Evolutionary conservation across 2,888 invertebrate species (phyloP), one percentile per base, ranked within the genome.

Genomic region (Diogma glabrata): DNA sequence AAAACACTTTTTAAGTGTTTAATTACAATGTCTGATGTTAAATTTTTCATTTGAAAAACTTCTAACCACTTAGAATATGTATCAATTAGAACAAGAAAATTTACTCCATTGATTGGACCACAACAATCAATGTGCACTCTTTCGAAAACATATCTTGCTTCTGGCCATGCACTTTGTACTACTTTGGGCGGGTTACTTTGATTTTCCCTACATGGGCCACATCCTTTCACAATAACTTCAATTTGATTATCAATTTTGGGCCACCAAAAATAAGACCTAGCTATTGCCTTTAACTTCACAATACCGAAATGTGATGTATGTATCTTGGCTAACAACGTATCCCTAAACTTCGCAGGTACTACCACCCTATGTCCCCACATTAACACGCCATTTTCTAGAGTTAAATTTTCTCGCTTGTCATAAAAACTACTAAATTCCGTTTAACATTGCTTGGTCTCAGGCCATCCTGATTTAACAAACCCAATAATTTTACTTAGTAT

Each of bases 111-210:
- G n/a, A 36, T 36, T 16, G 30, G 45, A 24, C 45, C 52, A 14
- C 22, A 14, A 14, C 43, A 49, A 24, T 56, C 54, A 26, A 55
- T 33, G 47, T 52, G 56, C 20, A 58, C 49, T 52, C 56, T 28
- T n/a, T n/a, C n/a, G n/a, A n/a, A n/a, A n/a, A n/a, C n/a, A n/a
- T n/a, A n/a, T n/a, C n/a, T n/a, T n/a, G n/a, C n/a, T n/a, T n/a
- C n/a, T n/a, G n/a, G n/a, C n/a, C n/a, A n/a, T n/a, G n/a, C n/a
- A n/a, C n/a, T n/a, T n/a, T n/a, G n/a, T n/a, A n/a, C n/a, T n/a
- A n/a, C n/a, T n/a, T n/a, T n/a, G n/a, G n/a, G n/a, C n/a, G n/a
- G n/a, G n/a, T n/a, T n/a, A n/a, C n/a, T n/a, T n/a, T n/a, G n/a
- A n/a, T n/a, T n/a, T n/a, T n/a, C n/a, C n/a, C n/a, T n/a, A n/a